Base-by-base conservation (phyloP, 2,797 vertebrate genomes). In the Syndactyla subalaris region DNA sequence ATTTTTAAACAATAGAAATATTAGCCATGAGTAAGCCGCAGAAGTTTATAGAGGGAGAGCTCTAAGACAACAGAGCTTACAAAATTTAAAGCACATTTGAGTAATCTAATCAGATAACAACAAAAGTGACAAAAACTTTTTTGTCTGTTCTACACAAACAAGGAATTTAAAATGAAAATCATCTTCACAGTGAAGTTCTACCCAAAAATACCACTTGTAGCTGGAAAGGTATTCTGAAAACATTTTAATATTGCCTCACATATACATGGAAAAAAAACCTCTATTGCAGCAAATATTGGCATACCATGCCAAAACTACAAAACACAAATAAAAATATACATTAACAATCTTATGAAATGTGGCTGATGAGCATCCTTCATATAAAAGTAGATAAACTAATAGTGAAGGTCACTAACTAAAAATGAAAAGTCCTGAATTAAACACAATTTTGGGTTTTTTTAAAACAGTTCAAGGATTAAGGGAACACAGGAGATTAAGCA, bases 81-180 rank as follows among this genome's bases (percentile, higher is more conserved):
- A 70, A 26, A 75, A 93, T 17, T 30, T 74, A 45, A 83, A 39
- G 20, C 12, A 6, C 5, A 32, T 30, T 19, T 43, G 1, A 79
- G 12, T 15, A 48, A 73, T 30, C n/a, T 80, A 80, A 30, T 30
- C 55, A 55, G n/a, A 85, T 24, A 73, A 73, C 3, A 85, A 71
- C 0, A 6, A 8, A 43, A 67, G 13, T 17, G 3, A 11, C 0
- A 54, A 34, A 54, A 73, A 30, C 1, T 2, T 46, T 83, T 46
- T 11, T 26, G 16, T 29, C 34, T 79, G 17, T 43, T 57, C 59
- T 26, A 70, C 12, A 6, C 32, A 39, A 73, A 6, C 20, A 27
- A 70, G 2, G 5, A 26, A 61, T 24, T 61, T 41, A 9, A 62
- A 68, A 59, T 58, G 12, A 1, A 52, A 63, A 61, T 39, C 1